Percentiles rank a stretch among this genome's conserved stretches.
These are phyloP conservation scores for Tethya wilhelma DNA, from an alignment of 37 sponge, comb jelly and placozoan species.

Conservation along the genomic window DNA sequence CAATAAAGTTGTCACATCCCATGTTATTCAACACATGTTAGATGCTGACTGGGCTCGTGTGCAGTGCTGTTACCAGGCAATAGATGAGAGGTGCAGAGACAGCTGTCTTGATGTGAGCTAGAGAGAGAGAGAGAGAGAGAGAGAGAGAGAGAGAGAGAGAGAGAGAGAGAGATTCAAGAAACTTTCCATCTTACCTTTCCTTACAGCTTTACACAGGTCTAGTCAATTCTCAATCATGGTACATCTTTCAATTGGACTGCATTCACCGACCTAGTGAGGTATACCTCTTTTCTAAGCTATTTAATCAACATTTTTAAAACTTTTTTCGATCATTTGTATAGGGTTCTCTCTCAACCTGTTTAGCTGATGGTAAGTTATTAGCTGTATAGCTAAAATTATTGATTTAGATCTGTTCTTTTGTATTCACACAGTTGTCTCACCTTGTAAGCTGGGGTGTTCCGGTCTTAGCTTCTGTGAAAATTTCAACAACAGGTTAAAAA, in stretches of 20 bases:
- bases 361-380: conserved; percentile 34
- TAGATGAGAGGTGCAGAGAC: background rate
- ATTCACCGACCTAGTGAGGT: conserved; percentile 58
- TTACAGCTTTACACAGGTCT: conserved; percentile 38
- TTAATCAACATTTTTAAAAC: background rate
- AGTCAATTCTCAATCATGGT: conserved; percentile 21
- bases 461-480: conserved; percentile 55
- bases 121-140: background rate
- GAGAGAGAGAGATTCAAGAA: too few species aligned
- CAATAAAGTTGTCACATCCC: too few species aligned
- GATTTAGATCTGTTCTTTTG: background rate
- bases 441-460: conserved; percentile 56
- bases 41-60: conserved; percentile 59
- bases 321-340: background rate
- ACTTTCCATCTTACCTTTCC: background rate
- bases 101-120: conserved; percentile 35
- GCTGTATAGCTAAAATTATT: background rate
- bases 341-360: conserved; percentile 25
- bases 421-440: conserved; percentile 9
- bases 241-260: conserved; percentile 53
- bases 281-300: background rate
- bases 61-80: conserved; percentile 49
- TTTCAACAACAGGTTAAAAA: conserved; percentile 54
- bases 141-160: conserved; percentile 5
- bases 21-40: too few species aligned